Evolutionary conservation across 2,113 vertebrate species (phyloP), one percentile per base, ranked within the genome.

Genomic region (Nerophis lumbriciformis): DNA sequence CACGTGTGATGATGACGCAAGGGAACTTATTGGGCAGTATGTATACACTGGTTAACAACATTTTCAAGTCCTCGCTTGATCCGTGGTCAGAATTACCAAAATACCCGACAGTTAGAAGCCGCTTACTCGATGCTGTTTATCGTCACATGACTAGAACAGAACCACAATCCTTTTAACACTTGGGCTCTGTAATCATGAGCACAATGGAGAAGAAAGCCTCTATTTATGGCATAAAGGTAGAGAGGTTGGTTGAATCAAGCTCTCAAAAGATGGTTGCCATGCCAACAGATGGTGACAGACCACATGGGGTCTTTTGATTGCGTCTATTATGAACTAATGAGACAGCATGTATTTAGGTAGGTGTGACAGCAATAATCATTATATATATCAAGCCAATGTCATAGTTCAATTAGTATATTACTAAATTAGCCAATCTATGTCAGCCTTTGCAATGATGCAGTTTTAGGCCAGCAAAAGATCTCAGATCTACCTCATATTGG

Each of bases 251-350:
- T 6, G 59, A 66, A 77, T 81, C 80, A 77, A 38, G 53, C 65
- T 76, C 53, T 71, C 53, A 72, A 77, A 48, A 56, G 45, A 66
- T 47, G 50, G 76, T 83, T 79, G 71, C 75, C 63, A 79, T 84
- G 64, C 42, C 63, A 77, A 83, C 79, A 39, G 53, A n/a, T 39
- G 15, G 37, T 16, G 53, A 56, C 53, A 6, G n/a, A 42, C 16
- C 16, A 37, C n/a, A 5, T 7, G 16, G 15, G 15, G n/a, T 56
- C 53, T 44, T 57, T 45, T 57, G 16, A 57, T 19, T 44, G 39
- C 10, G 21, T 44, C 37, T 38, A 8, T 8, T 10, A 21, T 57
- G 6, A 13, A 19, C 11, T 42, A 38, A 19, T 45, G 42, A 45
- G 42, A 45, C 42, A 45, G 12, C 42, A 45, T 45, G 42, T 45